These are phyloP conservation scores for Branchipolynoe longqiensis DNA, from an alignment of 2,888 invertebrate genomes.

Conservation along the genomic window DNA sequence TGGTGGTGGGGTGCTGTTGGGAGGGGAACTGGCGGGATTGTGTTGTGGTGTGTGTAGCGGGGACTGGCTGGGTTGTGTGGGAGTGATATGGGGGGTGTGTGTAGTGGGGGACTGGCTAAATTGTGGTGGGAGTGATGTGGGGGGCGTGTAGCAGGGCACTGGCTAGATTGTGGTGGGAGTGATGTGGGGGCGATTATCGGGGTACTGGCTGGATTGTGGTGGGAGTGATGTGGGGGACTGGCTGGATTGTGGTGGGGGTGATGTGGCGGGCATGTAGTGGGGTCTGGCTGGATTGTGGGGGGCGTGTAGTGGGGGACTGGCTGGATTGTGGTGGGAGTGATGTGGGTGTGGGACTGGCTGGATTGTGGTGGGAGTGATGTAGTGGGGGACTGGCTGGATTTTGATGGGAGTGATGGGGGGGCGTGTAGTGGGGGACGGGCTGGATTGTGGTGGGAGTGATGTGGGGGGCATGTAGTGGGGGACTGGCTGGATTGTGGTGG, in stretches of 20 bases:
- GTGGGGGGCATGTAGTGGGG: background rate
- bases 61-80: conserved; percentile 3
- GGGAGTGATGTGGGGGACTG: background rate
- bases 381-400: background rate
- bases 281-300: background rate
- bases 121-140: background rate
- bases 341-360: too few species aligned
- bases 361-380: background rate
- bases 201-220: background rate
- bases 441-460: background rate
- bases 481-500: too few species aligned
- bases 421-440: background rate
- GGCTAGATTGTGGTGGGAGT: too few species aligned
- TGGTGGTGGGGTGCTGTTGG: too few species aligned
- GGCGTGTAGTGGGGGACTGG: background rate
- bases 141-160: background rate
- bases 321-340: background rate
- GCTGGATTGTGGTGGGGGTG: too few species aligned
- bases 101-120: background rate
- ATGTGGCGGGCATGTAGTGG: background rate
- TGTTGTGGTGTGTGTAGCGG: background rate
- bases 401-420: background rate
- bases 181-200: background rate
- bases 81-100: background rate
- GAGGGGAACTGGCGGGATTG: too few species aligned